phyloP scores from a whole-genome alignment of 2,797 vertebrate genomes.

The Myotis planiceps region DNA sequence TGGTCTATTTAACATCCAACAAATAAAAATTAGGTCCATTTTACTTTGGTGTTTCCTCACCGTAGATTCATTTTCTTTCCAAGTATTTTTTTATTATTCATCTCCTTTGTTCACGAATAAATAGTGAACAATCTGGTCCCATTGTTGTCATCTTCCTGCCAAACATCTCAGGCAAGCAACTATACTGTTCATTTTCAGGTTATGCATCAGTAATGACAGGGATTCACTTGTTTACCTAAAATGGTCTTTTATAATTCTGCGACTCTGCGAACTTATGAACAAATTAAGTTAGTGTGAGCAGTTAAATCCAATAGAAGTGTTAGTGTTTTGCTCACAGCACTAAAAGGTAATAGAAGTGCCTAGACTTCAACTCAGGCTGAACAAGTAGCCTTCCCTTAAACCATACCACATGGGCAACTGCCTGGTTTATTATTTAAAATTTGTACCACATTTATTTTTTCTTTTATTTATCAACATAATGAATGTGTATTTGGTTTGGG shows the following conservation, averaged over 20 bases:
- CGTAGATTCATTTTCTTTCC: neutral
- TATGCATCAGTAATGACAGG: neutral
- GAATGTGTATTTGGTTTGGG: neutral
- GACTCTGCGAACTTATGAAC: neutral
- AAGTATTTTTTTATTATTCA: neutral
- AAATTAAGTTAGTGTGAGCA: neutral
- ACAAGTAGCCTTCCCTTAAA: neutral
- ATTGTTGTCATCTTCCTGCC: neutral
- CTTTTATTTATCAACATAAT: constrained; percentile 5
- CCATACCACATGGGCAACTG: neutral
- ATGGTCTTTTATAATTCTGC: neutral
- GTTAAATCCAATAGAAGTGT: neutral
- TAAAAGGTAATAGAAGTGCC: neutral
- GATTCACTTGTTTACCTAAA: neutral
- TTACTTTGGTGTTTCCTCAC: neutral
- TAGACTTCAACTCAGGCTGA: neutral
- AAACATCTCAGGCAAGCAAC: neutral
- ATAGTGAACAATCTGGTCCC: neutral
- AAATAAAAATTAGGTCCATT: neutral
- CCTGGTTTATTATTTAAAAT: neutral
- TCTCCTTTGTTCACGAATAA: neutral
- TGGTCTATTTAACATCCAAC: neutral
- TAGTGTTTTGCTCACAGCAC: neutral
- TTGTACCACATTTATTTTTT: neutral
- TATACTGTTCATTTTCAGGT: neutral